Evolutionary conservation across 1,140 invertebrate genomes (phyloP).

Genomic region (Carcinoscorpius rotundicauda): DNA sequence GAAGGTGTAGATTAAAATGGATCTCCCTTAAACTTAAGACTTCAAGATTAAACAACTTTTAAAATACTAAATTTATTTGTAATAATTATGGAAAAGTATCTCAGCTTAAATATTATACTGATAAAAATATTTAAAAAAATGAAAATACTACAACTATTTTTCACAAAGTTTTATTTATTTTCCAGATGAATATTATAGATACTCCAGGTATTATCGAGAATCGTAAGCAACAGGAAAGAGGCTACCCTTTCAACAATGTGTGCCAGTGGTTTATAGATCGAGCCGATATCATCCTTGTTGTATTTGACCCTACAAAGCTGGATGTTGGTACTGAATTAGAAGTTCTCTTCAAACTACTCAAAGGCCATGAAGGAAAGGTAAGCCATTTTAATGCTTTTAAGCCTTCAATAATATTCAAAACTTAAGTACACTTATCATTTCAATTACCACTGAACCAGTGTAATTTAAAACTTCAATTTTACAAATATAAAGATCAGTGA

Average conservation of each 20-base stretch:
- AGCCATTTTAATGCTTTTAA: neutral
- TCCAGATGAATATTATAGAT: conserved; percentile 88
- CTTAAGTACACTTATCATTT: neutral
- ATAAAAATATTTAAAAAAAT: neutral
- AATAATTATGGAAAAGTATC: neutral
- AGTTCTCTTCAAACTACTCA: conserved; percentile 23
- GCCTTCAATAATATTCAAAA: neutral
- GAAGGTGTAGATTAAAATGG: no score
- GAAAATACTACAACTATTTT: neutral
- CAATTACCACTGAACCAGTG: no score
- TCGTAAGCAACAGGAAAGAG: conserved; percentile 77
- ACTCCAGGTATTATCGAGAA: conserved; percentile 91
- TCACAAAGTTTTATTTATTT: neutral
- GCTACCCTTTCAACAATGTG: conserved; percentile 89
- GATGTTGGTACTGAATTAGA: conserved; percentile 90
- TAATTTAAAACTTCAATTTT: no score
- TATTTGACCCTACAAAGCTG: conserved; percentile 89
- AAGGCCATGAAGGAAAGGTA: conserved; percentile 66
- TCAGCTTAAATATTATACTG: neutral
- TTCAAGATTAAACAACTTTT: no score
- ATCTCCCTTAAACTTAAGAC: no score
- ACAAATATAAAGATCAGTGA: no score
- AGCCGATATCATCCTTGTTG: conserved; percentile 84
- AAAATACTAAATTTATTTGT: no score
- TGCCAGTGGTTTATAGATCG: conserved; percentile 90